These are phyloP conservation scores for Tetranychus truncatus DNA, from an alignment of 2,888 invertebrate species.

Conservation along the genomic window DNA sequence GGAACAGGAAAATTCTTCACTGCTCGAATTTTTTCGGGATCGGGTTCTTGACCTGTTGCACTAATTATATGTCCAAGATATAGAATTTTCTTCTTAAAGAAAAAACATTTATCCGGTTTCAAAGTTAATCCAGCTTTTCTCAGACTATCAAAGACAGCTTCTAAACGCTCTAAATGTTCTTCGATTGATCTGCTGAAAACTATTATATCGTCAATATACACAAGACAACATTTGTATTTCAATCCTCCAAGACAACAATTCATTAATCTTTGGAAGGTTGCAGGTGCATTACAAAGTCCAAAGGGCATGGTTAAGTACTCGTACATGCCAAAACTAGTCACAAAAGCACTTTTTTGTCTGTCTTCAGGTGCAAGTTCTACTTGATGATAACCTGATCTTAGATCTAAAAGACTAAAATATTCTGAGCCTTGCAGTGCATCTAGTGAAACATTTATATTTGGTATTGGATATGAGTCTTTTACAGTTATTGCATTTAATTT, in stretches of 20 bases:
- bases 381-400: constrained; percentile 28
- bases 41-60: too few relatives aligned
- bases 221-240: constrained; percentile 22
- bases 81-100: too few relatives aligned
- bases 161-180: constrained; percentile 22
- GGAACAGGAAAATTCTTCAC: constrained; percentile 23
- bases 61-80: too few relatives aligned
- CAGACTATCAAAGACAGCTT: constrained; percentile 25
- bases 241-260: constrained; percentile 24
- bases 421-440: constrained; percentile 22
- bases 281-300: constrained; percentile 24
- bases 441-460: constrained; percentile 24
- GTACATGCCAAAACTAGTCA: constrained; percentile 23
- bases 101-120: too few relatives aligned
- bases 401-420: constrained; percentile 23
- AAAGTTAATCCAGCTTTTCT: constrained; percentile 22
- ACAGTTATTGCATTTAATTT: constrained; percentile 1
- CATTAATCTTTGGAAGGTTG: constrained; percentile 27
- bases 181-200: constrained; percentile 22
- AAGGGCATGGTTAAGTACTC: constrained; percentile 26
- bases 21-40: neutral
- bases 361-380: constrained; percentile 24
- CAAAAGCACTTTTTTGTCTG: constrained; percentile 27
- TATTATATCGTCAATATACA: constrained; percentile 27
- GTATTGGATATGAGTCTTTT: constrained; percentile 27